A percentile compares a stretch with the other conserved stretches of the same genome.
Conservation (phyloP, 2,113 vertebrate species). For the Toxostoma redivivum region DNA sequence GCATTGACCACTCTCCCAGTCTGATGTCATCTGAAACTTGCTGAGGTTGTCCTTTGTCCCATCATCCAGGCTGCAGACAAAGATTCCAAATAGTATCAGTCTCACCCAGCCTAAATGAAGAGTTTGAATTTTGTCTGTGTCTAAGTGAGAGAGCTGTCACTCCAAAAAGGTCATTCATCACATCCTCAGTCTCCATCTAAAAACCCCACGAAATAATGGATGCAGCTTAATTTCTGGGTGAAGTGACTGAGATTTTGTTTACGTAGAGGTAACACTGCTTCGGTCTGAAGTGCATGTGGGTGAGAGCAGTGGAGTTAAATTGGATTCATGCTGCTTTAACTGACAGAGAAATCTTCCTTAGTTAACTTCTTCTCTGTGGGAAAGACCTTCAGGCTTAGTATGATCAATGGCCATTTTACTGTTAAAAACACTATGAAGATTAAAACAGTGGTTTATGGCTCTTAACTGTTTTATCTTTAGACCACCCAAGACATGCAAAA, state of each 20-base stretch:
- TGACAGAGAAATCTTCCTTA: conserved; percentile 24
- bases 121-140: background rate
- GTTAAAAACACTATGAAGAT: background rate
- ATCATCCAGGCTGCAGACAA: background rate
- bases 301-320: conserved; percentile 5
- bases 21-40: background rate
- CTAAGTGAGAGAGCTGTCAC: background rate
- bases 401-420: conserved; percentile 21
- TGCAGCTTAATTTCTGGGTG: background rate
- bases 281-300: background rate
- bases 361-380: conserved; percentile 15
- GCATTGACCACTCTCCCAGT: accelerated
- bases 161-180: background rate
- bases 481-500: background rate
- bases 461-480: background rate
- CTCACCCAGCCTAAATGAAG: background rate
- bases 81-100: background rate
- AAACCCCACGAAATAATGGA: background rate
- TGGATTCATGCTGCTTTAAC: conserved; percentile 34
- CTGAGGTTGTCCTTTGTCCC: background rate
- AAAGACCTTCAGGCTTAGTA: conserved; percentile 6
- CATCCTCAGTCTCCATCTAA: background rate
- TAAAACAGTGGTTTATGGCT: background rate
- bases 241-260: background rate
- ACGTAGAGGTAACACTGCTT: background rate